Evolutionary conservation across 2,113 vertebrate genomes (phyloP).

Genomic region (Bos taurus): ARS-UCD2.0 NC_037353.1:51141501-51142000

Average conservation of each 20-base stretch:
- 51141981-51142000: neutral
- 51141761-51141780: neutral
- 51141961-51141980: neutral
- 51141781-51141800: neutral
- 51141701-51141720: neutral
- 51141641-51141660: rapidly evolving
- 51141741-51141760: neutral
- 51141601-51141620: rapidly evolving
- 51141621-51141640: neutral
- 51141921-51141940: rapidly evolving
- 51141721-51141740: neutral
- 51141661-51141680: neutral
- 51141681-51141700: neutral
- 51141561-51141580: neutral
- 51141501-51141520: neutral
- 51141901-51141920: neutral
- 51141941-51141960: neutral
- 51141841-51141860: neutral
- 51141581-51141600: neutral
- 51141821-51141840: neutral
- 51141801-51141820: neutral
- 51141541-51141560: neutral
- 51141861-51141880: neutral
- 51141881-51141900: neutral
- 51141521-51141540: neutral